Evolutionary conservation across 2,888 invertebrate genomes (phyloP), one percentile per base, ranked within the genome.

Genomic region (Smittia sp.): DNA sequence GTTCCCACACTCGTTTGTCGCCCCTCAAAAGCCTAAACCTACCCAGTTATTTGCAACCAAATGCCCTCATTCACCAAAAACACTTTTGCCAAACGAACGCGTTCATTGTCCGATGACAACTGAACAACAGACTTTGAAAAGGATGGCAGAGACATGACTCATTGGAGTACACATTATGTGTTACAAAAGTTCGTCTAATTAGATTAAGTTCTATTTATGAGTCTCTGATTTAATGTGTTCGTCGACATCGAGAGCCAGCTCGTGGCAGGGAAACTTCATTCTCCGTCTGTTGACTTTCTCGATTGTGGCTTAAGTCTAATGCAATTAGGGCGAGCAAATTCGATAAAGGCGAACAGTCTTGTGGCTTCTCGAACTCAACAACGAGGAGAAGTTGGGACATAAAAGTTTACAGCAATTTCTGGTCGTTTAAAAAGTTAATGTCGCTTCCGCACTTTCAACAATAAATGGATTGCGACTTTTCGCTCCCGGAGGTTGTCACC

Each of bases 31-130:
- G n/a, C 32, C 32, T 3, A 32, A 32, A 46, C 58, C 65, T 65
- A 65, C 65, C 65, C 13, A 32, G 46, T 46, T 68, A 46, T 22
- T 46, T 46, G 68, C 68, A 68, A 52, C n/a, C 46, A 68, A 66
- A 32, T 70, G 69, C 69, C 22, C 54, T 25, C 20, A 46, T 70
- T 68, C 41, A 68, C 46, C 1, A 20, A 24, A 41, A 52, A 70
- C 20, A 22, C 1, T 65, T 15, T 1, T 68, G 39, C 24, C 38
- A 41, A 41, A 41, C 27, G 69, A 54, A 15, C 22, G 13, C 54
- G 46, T 27, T 54, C 52, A 70, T 52, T 25, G 32, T 27, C 27
- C 41, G 69, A 20, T 52, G 54, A 24, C n/a, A 7, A 65, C 27
- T 65, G 65, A 65, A 22, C n/a, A 58, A 22, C 22, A n/a, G 58